These are phyloP conservation scores for Salarias fasciatus DNA, from an alignment of 2,797 vertebrate species.

Conservation along the genomic window DNA sequence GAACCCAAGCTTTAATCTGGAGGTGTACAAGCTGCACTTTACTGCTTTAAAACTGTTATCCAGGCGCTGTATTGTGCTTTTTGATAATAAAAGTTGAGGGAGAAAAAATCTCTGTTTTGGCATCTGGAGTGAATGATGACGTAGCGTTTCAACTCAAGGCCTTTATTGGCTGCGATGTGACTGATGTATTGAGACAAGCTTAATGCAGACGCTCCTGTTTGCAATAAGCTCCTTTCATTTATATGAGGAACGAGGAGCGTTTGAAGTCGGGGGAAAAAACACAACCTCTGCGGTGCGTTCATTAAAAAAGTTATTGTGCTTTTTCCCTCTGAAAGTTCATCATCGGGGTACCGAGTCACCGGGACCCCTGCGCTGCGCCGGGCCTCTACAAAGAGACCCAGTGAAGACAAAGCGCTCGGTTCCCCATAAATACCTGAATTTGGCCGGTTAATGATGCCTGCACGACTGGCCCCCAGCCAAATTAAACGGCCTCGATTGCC, in stretches of 20 bases:
- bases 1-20: slow-evolving; percentile 12
- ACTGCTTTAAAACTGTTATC: slow-evolving; percentile 2
- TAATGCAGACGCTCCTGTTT: slow-evolving; percentile 70
- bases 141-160: slow-evolving; percentile 33
- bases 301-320: slow-evolving; percentile 76
- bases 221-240: slow-evolving; percentile 75
- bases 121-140: slow-evolving; percentile 67
- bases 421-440: slow-evolving; percentile 80
- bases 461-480: slow-evolving; percentile 76
- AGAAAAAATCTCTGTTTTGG: slow-evolving; percentile 6
- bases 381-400: slow-evolving; percentile 73
- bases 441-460: slow-evolving; percentile 79
- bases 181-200: slow-evolving; percentile 58
- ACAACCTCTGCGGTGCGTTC: slow-evolving; percentile 70
- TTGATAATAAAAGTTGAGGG: slow-evolving; percentile 19
- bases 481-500: slow-evolving; percentile 77
- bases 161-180: slow-evolving; percentile 59
- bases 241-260: slow-evolving; percentile 68
- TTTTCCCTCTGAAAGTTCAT: slow-evolving; percentile 74
- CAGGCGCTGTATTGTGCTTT: slow-evolving; percentile 11
- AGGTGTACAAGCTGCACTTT: slow-evolving; percentile 17
- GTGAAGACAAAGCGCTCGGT: slow-evolving; percentile 73
- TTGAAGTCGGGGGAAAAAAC: slow-evolving; percentile 75
- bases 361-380: slow-evolving; percentile 71
- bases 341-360: slow-evolving; percentile 64